phyloP scores from a whole-genome alignment of 2,797 vertebrate genomes.

The Paramormyrops hopkinsi region DNA sequence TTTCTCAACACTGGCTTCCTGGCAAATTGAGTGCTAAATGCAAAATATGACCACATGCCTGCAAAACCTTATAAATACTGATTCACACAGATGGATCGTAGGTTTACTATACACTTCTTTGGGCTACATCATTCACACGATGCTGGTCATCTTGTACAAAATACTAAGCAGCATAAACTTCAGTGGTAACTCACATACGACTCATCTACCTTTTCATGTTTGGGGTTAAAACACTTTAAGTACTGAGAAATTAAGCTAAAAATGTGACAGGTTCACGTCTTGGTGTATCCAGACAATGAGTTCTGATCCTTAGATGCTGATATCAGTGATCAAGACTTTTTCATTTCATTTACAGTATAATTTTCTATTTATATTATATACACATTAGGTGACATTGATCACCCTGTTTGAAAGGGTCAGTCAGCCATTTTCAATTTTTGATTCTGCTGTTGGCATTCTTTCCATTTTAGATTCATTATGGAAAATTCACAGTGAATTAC shows the following conservation, averaged over 20 bases:
- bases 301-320: not conserved
- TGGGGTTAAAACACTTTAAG: not conserved
- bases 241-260: not conserved
- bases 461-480: not conserved
- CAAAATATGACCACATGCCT: not conserved
- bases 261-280: not conserved
- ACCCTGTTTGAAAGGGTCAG: not conserved
- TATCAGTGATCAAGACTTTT: not conserved
- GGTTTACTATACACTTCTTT: not conserved
- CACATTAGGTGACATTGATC: not conserved
- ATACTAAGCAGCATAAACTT: not conserved
- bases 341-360: not conserved
- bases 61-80: not conserved
- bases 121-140: not conserved
- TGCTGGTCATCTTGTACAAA: not conserved
- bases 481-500: not conserved
- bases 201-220: not conserved
- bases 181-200: not conserved
- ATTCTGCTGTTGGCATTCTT: not conserved
- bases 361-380: not conserved
- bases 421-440: not conserved
- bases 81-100: not conserved
- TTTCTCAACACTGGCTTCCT: not conserved
- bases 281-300: not conserved
- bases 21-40: not conserved